Conservation (phyloP, 2,888 invertebrate genomes). For the Myopa tessellatipennis region DNA sequence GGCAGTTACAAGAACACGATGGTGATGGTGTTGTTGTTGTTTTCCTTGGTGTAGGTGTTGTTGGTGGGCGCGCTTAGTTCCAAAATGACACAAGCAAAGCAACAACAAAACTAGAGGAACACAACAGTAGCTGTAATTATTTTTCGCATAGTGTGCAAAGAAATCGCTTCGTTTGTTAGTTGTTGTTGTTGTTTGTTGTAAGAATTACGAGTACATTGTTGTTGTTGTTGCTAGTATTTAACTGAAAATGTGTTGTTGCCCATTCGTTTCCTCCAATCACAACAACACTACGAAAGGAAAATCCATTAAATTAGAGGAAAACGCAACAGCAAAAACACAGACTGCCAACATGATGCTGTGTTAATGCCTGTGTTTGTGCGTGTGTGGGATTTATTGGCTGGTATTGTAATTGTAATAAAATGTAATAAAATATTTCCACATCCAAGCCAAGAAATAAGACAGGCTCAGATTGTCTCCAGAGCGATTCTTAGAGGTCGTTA, state of each 20-base stretch:
- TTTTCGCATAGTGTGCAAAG: slow-evolving; percentile 13
- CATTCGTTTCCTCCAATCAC: background rate
- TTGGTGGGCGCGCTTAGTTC: background rate
- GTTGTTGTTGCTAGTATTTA: background rate
- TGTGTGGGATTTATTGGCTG: no score
- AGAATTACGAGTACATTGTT: background rate
- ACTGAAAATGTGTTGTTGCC: background rate
- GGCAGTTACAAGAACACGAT: background rate
- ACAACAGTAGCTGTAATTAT: slow-evolving; percentile 22
- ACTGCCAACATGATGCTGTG: no score
- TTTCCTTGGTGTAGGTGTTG: no score
- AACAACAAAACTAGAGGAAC: background rate
- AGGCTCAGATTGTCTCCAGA: no score
- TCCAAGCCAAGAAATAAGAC: no score
- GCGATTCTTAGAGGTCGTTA: no score
- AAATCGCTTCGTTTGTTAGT: background rate
- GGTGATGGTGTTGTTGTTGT: no score
- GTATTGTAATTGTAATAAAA: no score
- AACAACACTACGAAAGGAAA: no score
- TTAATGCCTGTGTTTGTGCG: no score
- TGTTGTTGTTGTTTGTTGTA: background rate
- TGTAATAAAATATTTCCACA: no score
- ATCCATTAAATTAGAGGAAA: no score
- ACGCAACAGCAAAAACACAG: background rate
- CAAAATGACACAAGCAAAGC: background rate